Base-by-base conservation (phyloP, 2,888 invertebrate genomes). In the Mesopsocus fuscifrons region DNA sequence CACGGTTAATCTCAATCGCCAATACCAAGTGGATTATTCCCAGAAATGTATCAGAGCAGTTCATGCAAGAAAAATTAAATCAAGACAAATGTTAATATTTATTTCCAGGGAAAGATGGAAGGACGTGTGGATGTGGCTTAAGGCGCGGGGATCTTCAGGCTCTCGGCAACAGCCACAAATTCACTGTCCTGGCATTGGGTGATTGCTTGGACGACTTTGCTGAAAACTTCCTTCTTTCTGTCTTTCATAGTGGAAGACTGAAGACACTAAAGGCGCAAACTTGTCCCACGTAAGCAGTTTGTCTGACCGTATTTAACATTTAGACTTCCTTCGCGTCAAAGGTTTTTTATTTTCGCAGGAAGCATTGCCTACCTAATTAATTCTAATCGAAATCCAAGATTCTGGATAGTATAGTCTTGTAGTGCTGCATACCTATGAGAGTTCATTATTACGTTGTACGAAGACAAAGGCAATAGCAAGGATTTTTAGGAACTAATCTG, bases 151-250 rank as follows among this genome's bases (percentile, higher is more conserved):
- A 82, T 47, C 69, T 85, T 30, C 83, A 84, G 57, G 66, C 73
- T 1, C 69, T 79, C 21, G 85, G 85, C 1, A 69, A 77, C 47
- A 67, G 73, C 44, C 75, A 81, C 52, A 76, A 77, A 1, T 91
- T 83, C 64, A 82, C 85, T 57, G 88, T 88, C 2, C 66, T 87
- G n/a, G 88, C 87, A 1, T 64, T 89, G 23, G 88, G 84, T 2
- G 88, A 89, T 57, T 80, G 81, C 57, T 62, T 89, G 42, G 88
- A 89, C 60, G 83, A 84, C 59, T 67, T 88, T 3, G 77, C 83
- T 18, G 76, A 82, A 54, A 78, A 77, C 47, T 87, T 91, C 60
- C 61, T 89, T 46, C 74, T 83, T 54, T 78, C 82, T 1, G 71
- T 79, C 9, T 77, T 89, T 56, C 79, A 84, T 55, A 80, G 75